phyloP scores from a whole-genome alignment of 2,888 invertebrate species.

The Xestia rhomboidea region DNA sequence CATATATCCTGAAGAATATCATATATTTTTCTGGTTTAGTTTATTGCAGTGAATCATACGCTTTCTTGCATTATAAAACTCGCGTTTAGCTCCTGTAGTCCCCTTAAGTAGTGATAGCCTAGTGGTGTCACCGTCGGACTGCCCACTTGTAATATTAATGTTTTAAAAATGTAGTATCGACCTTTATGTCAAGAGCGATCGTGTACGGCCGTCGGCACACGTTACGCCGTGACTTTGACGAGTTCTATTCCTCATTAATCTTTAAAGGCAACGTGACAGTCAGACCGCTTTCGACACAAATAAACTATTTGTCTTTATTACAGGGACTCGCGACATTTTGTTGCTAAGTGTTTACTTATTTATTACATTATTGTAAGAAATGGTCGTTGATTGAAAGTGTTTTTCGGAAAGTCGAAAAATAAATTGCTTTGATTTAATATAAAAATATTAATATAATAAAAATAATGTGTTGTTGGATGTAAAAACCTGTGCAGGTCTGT shows the following conservation, averaged over 20 bases:
- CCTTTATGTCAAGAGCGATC: slow-evolving; percentile 20
- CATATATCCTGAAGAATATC: too few species aligned
- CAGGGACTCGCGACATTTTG: slow-evolving; percentile 7
- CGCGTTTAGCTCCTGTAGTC: too few species aligned
- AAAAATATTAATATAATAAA: too few species aligned
- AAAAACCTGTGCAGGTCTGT: neutral
- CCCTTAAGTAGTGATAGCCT: too few species aligned
- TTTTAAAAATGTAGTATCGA: slow-evolving; percentile 14
- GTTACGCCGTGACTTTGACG: slow-evolving; percentile 21
- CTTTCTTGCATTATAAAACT: too few species aligned
- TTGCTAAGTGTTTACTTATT: neutral
- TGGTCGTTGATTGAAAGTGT: neutral
- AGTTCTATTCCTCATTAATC: slow-evolving; percentile 43
- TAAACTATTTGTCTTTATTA: slow-evolving; percentile 28
- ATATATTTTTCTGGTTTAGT: too few species aligned
- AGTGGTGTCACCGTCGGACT: too few species aligned
- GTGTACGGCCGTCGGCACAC: slow-evolving; percentile 4
- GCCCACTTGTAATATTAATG: neutral
- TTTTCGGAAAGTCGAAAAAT: neutral
- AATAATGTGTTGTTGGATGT: neutral
- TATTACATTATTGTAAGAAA: neutral
- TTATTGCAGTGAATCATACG: too few species aligned
- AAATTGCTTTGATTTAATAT: neutral
- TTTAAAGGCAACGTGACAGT: slow-evolving; percentile 33
- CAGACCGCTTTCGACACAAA: slow-evolving; percentile 19